Evolutionary conservation across 2,888 invertebrate species (phyloP).

Genomic region (Drosophila stalkeri): DNA sequence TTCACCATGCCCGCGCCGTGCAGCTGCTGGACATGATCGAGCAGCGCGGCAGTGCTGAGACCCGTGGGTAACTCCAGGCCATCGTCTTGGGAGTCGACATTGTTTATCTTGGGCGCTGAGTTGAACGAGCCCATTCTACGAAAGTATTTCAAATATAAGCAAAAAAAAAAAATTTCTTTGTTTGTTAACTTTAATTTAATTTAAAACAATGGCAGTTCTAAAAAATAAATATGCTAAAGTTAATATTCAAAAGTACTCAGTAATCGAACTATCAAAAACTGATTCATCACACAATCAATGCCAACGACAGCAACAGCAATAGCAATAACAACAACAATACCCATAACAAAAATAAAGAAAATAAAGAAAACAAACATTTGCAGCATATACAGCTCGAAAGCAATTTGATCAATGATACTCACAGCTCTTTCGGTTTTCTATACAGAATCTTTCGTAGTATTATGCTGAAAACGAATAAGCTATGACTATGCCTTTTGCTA

Average conservation of each 20-base stretch:
- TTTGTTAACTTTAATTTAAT: not conserved
- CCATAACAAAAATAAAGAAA: constrained; percentile 14
- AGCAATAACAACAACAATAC: constrained; percentile 28
- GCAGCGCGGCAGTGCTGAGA: constrained; percentile 85
- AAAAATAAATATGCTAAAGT: too few species aligned
- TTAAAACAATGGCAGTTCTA: not conserved
- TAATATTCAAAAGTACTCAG: not conserved
- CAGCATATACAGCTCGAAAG: constrained; percentile 25
- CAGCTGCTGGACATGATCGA: constrained; percentile 86
- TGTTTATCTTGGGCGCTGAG: constrained; percentile 88
- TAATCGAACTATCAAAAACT: constrained; percentile 14
- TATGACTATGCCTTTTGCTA: constrained; percentile 73
- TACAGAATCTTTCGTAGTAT: constrained; percentile 80
- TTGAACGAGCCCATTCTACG: constrained; percentile 91
- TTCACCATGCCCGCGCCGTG: constrained; percentile 84
- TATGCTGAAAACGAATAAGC: constrained; percentile 75
- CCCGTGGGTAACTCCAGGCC: constrained; percentile 86
- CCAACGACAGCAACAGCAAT: constrained; percentile 4
- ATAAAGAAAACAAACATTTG: not conserved
- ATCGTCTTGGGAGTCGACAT: constrained; percentile 88
- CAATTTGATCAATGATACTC: constrained; percentile 64
- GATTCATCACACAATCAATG: constrained; percentile 10
- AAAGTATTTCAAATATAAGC: not conserved
- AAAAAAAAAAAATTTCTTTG: not conserved
- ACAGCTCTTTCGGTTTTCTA: constrained; percentile 78